phyloP scores from a whole-genome alignment of 2,797 vertebrate species.

The Brotula barbata region DNA sequence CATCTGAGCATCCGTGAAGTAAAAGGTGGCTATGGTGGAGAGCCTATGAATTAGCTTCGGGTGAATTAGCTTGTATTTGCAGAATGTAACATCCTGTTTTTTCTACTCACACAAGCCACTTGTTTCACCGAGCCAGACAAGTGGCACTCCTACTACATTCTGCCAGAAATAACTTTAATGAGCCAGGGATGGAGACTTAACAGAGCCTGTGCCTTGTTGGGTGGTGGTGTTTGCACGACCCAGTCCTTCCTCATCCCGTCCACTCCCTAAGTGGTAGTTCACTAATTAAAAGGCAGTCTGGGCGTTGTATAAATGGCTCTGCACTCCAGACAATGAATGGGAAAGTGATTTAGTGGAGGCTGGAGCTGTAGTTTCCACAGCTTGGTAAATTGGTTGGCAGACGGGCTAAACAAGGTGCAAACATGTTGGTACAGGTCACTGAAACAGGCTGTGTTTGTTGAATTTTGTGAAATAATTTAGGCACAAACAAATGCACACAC shows the following conservation, averaged over 20 bases:
- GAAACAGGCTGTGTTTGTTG: slow-evolving; percentile 28
- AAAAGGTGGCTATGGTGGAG: background rate
- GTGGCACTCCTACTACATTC: slow-evolving; percentile 45
- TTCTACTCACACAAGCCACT: slow-evolving; percentile 26
- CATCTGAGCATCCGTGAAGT: background rate
- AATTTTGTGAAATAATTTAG: slow-evolving; percentile 5
- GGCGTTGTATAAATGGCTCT: slow-evolving; percentile 28
- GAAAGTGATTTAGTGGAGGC: slow-evolving; percentile 49
- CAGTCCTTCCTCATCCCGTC: slow-evolving; percentile 34
- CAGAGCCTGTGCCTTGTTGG: slow-evolving; percentile 46
- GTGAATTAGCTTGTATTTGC: background rate
- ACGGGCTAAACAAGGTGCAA: slow-evolving; percentile 25
- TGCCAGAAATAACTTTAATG: slow-evolving; percentile 66
- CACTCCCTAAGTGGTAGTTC: slow-evolving; percentile 52
- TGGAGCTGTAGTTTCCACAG: slow-evolving; percentile 27
- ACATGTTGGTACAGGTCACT: slow-evolving; percentile 33
- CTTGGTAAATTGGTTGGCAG: slow-evolving; percentile 20
- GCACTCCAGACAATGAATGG: slow-evolving; percentile 36
- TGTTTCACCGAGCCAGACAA: slow-evolving; percentile 40
- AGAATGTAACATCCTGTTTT: slow-evolving; percentile 33
- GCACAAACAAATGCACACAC: slow-evolving; percentile 1
- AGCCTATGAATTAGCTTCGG: no score
- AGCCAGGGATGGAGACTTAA: slow-evolving; percentile 50
- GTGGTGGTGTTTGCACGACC: slow-evolving; percentile 51
- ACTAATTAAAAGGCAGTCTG: slow-evolving; percentile 57